These are phyloP conservation scores for Menidia beryllina DNA, from an alignment of 2,113 vertebrate genomes.

Conservation along the genomic window DNA sequence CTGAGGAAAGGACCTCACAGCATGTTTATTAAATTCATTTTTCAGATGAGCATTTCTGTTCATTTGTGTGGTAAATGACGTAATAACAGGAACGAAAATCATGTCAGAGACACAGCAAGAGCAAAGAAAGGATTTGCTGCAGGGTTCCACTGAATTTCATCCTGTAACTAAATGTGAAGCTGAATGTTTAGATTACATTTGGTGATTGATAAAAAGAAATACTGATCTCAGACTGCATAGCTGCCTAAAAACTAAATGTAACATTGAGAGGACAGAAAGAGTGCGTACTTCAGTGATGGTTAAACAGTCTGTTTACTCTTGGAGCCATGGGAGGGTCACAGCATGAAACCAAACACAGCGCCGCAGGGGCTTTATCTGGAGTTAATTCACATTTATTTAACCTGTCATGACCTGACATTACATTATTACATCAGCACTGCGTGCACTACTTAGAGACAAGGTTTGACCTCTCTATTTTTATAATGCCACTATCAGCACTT, in stretches of 20 bases:
- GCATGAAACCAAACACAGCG: slow-evolving; percentile 57
- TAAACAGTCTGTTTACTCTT: slow-evolving; percentile 54
- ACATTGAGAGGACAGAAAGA: slow-evolving; percentile 1
- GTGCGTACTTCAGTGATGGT: slow-evolving; percentile 31
- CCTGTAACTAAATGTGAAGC: slow-evolving; percentile 32
- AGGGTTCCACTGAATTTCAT: background rate
- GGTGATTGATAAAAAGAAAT: slow-evolving; percentile 18
- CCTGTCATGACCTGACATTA: slow-evolving; percentile 26
- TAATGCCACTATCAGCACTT: background rate
- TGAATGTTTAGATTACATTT: slow-evolving; percentile 1
- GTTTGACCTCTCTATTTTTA: background rate
- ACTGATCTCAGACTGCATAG: background rate
- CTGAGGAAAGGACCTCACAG: slow-evolving; percentile 5
- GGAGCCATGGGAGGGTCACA: slow-evolving; percentile 55
- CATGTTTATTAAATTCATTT: slow-evolving; percentile 33
- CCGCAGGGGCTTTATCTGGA: slow-evolving; percentile 51
- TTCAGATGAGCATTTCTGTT: slow-evolving; percentile 52
- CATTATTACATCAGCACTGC: slow-evolving; percentile 19
- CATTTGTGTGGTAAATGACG: slow-evolving; percentile 47
- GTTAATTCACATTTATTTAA: slow-evolving; percentile 56
- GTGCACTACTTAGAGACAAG: background rate
- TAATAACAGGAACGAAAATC: slow-evolving; percentile 35
- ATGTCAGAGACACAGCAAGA: slow-evolving; percentile 17
- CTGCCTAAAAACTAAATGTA: background rate
- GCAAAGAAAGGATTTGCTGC: slow-evolving; percentile 27